Conservation (phyloP, 2,113 vertebrate genomes). For the Sinocyclocheilus anshuiensis region DNA sequence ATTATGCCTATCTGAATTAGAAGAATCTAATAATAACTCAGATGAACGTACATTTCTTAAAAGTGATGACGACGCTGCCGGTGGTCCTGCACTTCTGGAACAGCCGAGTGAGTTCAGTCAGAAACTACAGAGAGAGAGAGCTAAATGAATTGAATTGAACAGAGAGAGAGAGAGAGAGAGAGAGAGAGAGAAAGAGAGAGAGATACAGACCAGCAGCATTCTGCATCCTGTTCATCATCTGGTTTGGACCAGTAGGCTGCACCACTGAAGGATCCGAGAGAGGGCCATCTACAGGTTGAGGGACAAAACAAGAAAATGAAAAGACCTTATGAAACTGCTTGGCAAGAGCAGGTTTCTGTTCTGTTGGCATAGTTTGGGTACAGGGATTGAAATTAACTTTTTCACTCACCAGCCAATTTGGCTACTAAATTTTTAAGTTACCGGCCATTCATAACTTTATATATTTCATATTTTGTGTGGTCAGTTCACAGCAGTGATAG, state of each 20-base stretch:
- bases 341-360: neutral
- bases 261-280: slow-evolving; percentile 86
- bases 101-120: slow-evolving; percentile 94
- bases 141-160: no score
- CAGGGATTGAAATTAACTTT: no score
- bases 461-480: no score
- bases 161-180: no score
- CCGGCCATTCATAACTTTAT: no score
- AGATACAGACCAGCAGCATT: slow-evolving; percentile 80
- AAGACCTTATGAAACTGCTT: neutral
- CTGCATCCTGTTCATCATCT: slow-evolving; percentile 90
- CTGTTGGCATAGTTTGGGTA: neutral
- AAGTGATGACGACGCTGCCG: slow-evolving; percentile 93
- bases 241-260: slow-evolving; percentile 86
- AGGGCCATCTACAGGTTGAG: slow-evolving; percentile 83
- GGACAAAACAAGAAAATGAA: neutral
- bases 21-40: no score
- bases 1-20: no score
- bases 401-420: no score
- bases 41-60: slow-evolving; percentile 92
- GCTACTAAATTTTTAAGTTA: no score
- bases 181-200: no score
- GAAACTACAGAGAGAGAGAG: slow-evolving; percentile 77
- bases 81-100: slow-evolving; percentile 94
- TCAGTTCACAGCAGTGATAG: no score